A percentile compares a stretch with the other conserved stretches of the same genome.
phyloP scores from a whole-genome alignment of 1,140 invertebrate species.

The Lepidurus apus region DNA sequence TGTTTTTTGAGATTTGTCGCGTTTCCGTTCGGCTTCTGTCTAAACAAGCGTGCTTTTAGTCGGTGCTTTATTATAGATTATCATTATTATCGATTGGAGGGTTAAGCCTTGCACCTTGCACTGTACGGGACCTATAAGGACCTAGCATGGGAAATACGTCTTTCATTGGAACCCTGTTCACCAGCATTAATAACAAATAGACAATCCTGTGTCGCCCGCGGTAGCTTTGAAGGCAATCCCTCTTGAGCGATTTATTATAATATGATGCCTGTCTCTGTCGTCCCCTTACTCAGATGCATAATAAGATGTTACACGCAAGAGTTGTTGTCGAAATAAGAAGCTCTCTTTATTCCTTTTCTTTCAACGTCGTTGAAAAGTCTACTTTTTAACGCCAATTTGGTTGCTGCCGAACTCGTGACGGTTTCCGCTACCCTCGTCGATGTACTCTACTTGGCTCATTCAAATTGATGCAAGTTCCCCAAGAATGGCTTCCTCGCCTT shows the following conservation, averaged over 20 bases:
- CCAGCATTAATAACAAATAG: not conserved
- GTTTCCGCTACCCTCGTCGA: too few relatives aligned
- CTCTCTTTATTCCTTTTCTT: too few relatives aligned
- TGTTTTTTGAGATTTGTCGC: not conserved
- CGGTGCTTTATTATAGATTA: not conserved
- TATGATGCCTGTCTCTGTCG: conserved; percentile 4
- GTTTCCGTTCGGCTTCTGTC: not conserved
- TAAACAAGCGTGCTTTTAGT: not conserved
- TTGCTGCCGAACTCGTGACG: too few relatives aligned
- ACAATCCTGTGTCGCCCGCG: not conserved
- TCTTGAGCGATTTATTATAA: not conserved
- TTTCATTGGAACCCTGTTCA: not conserved
- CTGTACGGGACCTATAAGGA: not conserved
- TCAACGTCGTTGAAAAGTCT: too few relatives aligned
- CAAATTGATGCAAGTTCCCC: not conserved
- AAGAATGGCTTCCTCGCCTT: not conserved
- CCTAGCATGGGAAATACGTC: not conserved
- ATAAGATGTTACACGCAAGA: too few relatives aligned
- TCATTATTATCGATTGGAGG: conserved; percentile 3
- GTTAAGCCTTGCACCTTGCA: not conserved
- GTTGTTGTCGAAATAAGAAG: too few relatives aligned
- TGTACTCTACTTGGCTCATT: not conserved
- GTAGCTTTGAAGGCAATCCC: not conserved
- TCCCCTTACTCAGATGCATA: not conserved
- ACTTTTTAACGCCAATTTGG: too few relatives aligned